Base-by-base conservation (phyloP, 2,888 invertebrate genomes). In the Ormyrus rosae region DNA sequence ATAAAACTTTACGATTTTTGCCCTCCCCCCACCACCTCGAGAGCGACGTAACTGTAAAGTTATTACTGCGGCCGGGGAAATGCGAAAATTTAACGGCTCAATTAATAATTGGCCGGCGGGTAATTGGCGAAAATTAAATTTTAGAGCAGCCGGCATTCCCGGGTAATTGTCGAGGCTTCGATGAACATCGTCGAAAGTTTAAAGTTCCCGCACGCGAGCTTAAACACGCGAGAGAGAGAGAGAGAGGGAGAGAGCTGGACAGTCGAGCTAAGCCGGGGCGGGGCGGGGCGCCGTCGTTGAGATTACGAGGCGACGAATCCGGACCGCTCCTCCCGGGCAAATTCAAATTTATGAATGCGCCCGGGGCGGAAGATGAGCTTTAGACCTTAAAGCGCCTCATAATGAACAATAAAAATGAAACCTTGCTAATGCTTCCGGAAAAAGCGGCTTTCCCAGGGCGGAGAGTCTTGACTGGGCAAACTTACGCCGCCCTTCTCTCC, bases 121-220 rank as follows among this genome's bases (percentile, higher is more conserved):
- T 72, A 76, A 80, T 77, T 77, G 77, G 48, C 19, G 69, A 64
- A 64, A 70, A 77, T 80, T 76, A 80, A 72, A 76, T 76, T 76
- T 80, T 71, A 75, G 65, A 67, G 55, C 65, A 13, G 58, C 63
- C 13, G 45, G 71, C 58, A 58, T 55, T 55, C 11, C 34, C 10
- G 19, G 67, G 50, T 11, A 51, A 61, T 83, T 60, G n/a, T 60
- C 45, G 64, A 53, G 46, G 81, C 64, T 76, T 34, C 68, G 72
- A 58, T 58, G 77, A 34, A 34, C 34, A 34, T 83, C 55, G n/a
- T 60, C 45, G 60, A 53, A 51, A 83, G 68, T 76, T 34, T 71
- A 75, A 58, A 63, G 74, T 19, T 19, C 46, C 34, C 48, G 50
- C 61, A n/a, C 48, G 34, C 9, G 48, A 13, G 34, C 34, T 34